These are phyloP conservation scores for Zonitis immaculata DNA, from an alignment of 2,888 invertebrate species.

Conservation along the genomic window DNA sequence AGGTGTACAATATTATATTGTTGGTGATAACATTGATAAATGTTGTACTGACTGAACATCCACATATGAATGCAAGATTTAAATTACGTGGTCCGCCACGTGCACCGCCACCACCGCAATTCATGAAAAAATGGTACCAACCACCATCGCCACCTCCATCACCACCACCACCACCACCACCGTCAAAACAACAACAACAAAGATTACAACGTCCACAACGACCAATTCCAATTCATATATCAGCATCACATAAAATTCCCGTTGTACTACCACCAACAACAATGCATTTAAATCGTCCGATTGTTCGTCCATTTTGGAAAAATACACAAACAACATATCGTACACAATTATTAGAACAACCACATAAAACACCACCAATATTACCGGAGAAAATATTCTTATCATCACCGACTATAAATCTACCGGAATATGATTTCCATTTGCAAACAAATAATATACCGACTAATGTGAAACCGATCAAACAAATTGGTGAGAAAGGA, in stretches of 20 bases:
- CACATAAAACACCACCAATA: slow-evolving; percentile 4
- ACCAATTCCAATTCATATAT: slow-evolving; percentile 33
- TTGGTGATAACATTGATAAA: slow-evolving; percentile 17
- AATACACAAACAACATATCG: slow-evolving; percentile 26
- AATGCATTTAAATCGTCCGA: neutral
- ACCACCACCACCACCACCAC: neutral
- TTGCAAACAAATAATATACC: slow-evolving; percentile 44
- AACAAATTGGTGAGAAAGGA: slow-evolving; percentile 54
- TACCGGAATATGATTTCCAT: slow-evolving; percentile 42
- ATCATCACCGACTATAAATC: slow-evolving; percentile 34
- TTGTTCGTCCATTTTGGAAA: slow-evolving; percentile 33
- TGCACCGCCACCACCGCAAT: slow-evolving; percentile 28
- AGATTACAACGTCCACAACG: slow-evolving; percentile 19
- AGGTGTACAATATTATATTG: slow-evolving; percentile 26
- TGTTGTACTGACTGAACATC: slow-evolving; percentile 15
- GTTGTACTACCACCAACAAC: slow-evolving; percentile 21
- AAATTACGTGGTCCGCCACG: slow-evolving; percentile 21
- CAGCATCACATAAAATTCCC: slow-evolving; percentile 27
- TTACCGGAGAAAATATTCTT: slow-evolving; percentile 29
- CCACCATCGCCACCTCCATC: slow-evolving; percentile 19
- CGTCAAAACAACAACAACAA: slow-evolving; percentile 4
- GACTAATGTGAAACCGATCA: slow-evolving; percentile 40
- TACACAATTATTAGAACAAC: slow-evolving; percentile 19
- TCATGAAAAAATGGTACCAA: slow-evolving; percentile 36
- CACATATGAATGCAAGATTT: slow-evolving; percentile 12